phyloP scores from a whole-genome alignment of 2,888 invertebrate species.

The Dioctria linearis region DNA sequence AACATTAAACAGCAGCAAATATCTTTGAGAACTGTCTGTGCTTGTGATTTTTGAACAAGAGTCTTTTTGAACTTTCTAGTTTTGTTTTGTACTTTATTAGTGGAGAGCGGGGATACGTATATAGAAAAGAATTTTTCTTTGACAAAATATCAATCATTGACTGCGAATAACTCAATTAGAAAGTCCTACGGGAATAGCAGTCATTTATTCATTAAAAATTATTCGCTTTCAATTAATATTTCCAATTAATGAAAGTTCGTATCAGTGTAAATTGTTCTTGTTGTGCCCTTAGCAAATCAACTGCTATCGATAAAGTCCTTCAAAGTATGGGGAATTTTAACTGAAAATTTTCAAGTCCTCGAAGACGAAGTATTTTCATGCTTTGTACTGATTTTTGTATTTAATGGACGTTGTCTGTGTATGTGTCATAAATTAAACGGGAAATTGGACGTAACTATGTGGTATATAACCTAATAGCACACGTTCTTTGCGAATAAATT shows the following conservation, averaged over 20 bases:
- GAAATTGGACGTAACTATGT: conserved; percentile 43
- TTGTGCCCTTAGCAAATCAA: neutral
- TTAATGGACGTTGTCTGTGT: conserved; percentile 28
- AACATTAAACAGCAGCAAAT: conserved; percentile 58
- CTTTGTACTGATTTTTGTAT: conserved; percentile 46
- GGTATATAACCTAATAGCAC: conserved; percentile 40
- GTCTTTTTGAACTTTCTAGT: conserved; percentile 10
- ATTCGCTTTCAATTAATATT: conserved; percentile 58
- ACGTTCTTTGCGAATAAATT: conserved; percentile 61
- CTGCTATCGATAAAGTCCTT: conserved; percentile 18
- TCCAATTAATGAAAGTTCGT: conserved; percentile 55
- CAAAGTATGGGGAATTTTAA: conserved; percentile 10
- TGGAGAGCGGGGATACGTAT: neutral
- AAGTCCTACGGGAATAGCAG: conserved; percentile 50
- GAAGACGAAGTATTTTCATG: neutral
- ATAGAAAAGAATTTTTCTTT: conserved; percentile 55
- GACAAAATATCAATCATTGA: conserved; percentile 55
- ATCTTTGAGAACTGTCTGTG: conserved; percentile 41
- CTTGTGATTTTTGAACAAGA: neutral
- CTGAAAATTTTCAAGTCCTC: neutral
- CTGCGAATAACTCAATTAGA: conserved; percentile 51
- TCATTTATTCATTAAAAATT: conserved; percentile 55
- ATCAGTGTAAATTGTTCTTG: conserved; percentile 12
- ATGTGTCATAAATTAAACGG: conserved; percentile 44
- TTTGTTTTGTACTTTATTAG: neutral